A percentile compares a stretch with the other conserved stretches of the same genome.
phyloP scores from a whole-genome alignment of 2,113 vertebrate genomes.

The Scatophagus argus region DNA sequence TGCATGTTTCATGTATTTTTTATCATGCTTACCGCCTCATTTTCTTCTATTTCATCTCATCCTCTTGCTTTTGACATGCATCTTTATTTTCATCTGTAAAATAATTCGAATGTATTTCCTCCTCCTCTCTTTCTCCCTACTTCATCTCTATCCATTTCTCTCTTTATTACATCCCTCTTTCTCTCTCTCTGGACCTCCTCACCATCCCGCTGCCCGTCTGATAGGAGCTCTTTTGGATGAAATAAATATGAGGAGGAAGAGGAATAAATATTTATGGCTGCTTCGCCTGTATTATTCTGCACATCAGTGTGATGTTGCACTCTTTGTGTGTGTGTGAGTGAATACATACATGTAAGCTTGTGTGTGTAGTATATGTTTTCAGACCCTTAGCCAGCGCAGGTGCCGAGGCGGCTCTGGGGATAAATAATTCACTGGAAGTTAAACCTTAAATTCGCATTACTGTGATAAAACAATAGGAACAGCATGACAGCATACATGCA shows the following conservation, averaged over 20 bases:
- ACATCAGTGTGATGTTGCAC: constrained; percentile 40
- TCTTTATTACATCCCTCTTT: constrained; percentile 15
- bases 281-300: constrained; percentile 67
- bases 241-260: constrained; percentile 80
- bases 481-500: constrained; percentile 10
- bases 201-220: constrained; percentile 66
- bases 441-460: constrained; percentile 74
- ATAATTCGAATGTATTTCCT: background rate
- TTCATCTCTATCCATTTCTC: constrained; percentile 19
- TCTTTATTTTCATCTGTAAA: constrained; percentile 17
- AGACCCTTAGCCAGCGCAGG: constrained; percentile 56
- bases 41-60: background rate
- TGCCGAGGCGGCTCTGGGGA: constrained; percentile 55
- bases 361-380: constrained; percentile 39
- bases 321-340: constrained; percentile 16
- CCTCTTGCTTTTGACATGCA: constrained; percentile 7
- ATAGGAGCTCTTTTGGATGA: constrained; percentile 72
- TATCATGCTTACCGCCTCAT: background rate
- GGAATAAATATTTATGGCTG: constrained; percentile 81
- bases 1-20: background rate
- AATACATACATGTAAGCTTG: constrained; percentile 1
- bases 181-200: constrained; percentile 57
- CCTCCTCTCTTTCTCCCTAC: constrained; percentile 8
- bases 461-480: constrained; percentile 70
- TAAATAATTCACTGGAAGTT: constrained; percentile 80